Conservation (phyloP, 1,140 invertebrate species). For the Callitettix versicolor region DNA sequence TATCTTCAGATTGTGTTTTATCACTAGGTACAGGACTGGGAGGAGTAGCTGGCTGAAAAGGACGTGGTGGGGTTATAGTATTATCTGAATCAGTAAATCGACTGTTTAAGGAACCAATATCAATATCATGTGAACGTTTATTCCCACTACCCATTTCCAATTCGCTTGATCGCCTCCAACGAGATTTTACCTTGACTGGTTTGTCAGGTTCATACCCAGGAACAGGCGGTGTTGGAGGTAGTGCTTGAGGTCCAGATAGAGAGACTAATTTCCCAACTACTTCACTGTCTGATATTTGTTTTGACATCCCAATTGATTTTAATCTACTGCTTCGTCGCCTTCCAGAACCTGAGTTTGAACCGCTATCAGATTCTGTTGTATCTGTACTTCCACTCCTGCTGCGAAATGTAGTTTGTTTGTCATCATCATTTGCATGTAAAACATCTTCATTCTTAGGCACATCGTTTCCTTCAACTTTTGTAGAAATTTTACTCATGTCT, state of each 20-base stretch:
- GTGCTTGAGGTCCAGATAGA: not conserved
- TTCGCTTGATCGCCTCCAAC: constrained; percentile 74
- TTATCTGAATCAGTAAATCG: not conserved
- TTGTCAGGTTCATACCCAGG: constrained; percentile 39
- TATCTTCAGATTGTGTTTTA: constrained; percentile 9
- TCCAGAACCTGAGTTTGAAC: constrained; percentile 34
- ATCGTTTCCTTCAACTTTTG: too few relatives aligned
- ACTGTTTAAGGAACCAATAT: not conserved
- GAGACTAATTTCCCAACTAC: not conserved
- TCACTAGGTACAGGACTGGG: not conserved
- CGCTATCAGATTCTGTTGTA: constrained; percentile 35
- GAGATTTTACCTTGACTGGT: constrained; percentile 75
- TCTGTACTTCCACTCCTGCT: constrained; percentile 36
- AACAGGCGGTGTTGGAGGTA: not conserved
- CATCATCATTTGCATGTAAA: not conserved
- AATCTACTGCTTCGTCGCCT: constrained; percentile 38
- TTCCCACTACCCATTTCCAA: constrained; percentile 53
- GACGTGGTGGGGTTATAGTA: constrained; percentile 14
- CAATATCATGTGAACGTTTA: not conserved
- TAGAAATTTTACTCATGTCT: too few relatives aligned
- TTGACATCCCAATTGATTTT: constrained; percentile 8
- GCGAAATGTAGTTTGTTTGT: constrained; percentile 18
- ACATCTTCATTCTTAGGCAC: not conserved
- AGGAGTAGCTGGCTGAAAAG: constrained; percentile 28
- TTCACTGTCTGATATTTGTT: not conserved